These are phyloP conservation scores for Clepsis dumicolana DNA, from an alignment of 2,888 invertebrate species.

Conservation along the genomic window DNA sequence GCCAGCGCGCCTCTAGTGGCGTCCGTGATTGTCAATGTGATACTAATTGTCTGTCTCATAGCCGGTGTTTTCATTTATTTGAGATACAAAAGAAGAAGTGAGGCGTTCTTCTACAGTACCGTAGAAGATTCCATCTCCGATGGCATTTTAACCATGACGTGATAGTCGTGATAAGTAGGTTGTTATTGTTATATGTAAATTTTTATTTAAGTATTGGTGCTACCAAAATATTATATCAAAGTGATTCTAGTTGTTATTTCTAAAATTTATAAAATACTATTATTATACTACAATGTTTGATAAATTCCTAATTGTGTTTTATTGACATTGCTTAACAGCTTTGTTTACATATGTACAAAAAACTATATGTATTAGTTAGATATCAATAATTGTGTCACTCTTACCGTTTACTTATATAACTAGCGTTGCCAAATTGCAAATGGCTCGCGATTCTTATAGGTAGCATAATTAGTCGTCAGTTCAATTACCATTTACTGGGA, in stretches of 20 bases:
- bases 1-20: slow-evolving; percentile 20
- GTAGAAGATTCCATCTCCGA: slow-evolving; percentile 42
- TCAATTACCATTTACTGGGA: no score
- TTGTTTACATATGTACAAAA: no score
- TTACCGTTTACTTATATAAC: no score
- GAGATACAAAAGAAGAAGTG: slow-evolving; percentile 33
- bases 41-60: slow-evolving; percentile 38
- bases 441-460: no score
- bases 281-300: slow-evolving; percentile 17
- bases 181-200: slow-evolving; percentile 16
- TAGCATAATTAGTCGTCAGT: no score
- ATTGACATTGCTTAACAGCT: slow-evolving; percentile 7
- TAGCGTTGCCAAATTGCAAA: no score
- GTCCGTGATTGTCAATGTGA: slow-evolving; percentile 41
- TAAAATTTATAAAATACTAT: slow-evolving; percentile 15
- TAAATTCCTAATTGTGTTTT: slow-evolving; percentile 15
- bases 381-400: no score
- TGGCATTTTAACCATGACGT: slow-evolving; percentile 42
- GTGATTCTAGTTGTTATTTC: slow-evolving; percentile 29
- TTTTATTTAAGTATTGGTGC: slow-evolving; percentile 20
- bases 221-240: slow-evolving; percentile 24
- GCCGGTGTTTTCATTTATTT: slow-evolving; percentile 22
- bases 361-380: no score
- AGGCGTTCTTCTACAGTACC: slow-evolving; percentile 38
- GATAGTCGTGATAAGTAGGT: no score